Percentiles rank a stretch among this genome's conserved stretches.
These are phyloP conservation scores for Crocallis elinguaria DNA, from an alignment of 2,888 invertebrate species.

Conservation along the genomic window DNA sequence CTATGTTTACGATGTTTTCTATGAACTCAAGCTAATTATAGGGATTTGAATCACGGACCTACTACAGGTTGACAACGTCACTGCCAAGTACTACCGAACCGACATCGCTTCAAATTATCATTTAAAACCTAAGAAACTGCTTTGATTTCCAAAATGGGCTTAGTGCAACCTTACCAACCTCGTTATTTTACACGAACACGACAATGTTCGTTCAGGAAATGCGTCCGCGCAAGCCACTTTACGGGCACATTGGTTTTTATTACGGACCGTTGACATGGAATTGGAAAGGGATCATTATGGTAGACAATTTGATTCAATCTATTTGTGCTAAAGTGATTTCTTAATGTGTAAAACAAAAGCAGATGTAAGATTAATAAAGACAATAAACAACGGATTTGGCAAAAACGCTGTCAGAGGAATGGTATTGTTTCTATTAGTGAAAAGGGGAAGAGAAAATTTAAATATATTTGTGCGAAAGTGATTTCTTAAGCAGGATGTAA, in stretches of 20 bases:
- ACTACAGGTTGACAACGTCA: no score
- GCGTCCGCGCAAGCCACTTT: slow-evolving; percentile 55
- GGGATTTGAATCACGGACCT: no score
- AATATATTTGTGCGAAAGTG: no score
- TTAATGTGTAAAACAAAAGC: not conserved
- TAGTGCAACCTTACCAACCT: slow-evolving; percentile 36
- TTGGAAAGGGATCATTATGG: slow-evolving; percentile 21
- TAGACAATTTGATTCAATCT: slow-evolving; percentile 4
- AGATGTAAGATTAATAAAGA: no score
- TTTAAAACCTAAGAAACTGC: not conserved
- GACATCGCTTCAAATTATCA: no score
- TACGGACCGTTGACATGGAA: slow-evolving; percentile 36
- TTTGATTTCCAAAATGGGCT: not conserved
- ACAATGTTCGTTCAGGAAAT: slow-evolving; percentile 52
- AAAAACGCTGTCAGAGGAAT: no score
- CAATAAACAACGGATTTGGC: not conserved
- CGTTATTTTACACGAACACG: slow-evolving; percentile 53
- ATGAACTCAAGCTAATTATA: no score
- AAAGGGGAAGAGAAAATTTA: no score
- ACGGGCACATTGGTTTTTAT: slow-evolving; percentile 57
- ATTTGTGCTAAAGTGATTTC: slow-evolving; percentile 10
- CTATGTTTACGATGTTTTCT: no score
- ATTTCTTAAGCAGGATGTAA: no score
- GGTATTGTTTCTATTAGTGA: no score
- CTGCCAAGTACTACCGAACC: no score